A percentile compares a stretch with the other conserved stretches of the same genome.
Conservation (phyloP, 2,113 vertebrate genomes). For the Spea multiplicata region DNA sequence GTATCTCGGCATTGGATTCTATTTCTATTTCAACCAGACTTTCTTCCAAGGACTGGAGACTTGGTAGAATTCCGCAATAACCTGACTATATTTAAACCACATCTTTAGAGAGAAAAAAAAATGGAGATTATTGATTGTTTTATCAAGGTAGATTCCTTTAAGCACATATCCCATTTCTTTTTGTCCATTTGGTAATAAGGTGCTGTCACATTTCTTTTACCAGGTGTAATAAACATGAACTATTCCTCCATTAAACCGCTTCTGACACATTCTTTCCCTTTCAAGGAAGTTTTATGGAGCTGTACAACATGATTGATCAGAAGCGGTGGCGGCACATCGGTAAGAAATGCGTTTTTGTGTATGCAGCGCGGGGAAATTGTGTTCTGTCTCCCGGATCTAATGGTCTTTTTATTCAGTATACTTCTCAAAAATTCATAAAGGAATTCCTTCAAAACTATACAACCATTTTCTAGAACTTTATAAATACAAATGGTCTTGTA, state of each 20-base stretch:
- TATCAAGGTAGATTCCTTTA: neutral
- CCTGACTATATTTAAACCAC: neutral
- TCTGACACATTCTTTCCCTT: neutral
- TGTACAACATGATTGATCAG: conserved; percentile 1
- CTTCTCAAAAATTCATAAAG: too few species aligned
- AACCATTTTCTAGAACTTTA: too few species aligned
- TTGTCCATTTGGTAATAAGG: conserved; percentile 3
- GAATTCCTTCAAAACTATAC: too few species aligned
- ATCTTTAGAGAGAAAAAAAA: neutral
- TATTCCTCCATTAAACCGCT: neutral
- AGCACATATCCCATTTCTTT: neutral
- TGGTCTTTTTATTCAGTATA: too few species aligned
- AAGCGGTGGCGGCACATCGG: neutral
- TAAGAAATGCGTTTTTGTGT: neutral
- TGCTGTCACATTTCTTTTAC: conserved; percentile 1
- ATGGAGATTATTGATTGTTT: neutral
- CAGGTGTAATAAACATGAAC: neutral
- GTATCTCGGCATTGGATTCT: too few species aligned
- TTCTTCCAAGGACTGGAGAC: too few species aligned
- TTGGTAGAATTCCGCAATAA: neutral
- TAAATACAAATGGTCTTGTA: too few species aligned
- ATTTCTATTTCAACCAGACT: too few species aligned
- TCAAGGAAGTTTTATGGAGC: conserved; percentile 3
- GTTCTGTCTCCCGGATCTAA: neutral
- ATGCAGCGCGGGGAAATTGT: neutral